Percentiles rank a stretch among this genome's conserved stretches.
phyloP scores from a whole-genome alignment of 2,113 vertebrate genomes.

The Pyxicephalus adspersus region DNA sequence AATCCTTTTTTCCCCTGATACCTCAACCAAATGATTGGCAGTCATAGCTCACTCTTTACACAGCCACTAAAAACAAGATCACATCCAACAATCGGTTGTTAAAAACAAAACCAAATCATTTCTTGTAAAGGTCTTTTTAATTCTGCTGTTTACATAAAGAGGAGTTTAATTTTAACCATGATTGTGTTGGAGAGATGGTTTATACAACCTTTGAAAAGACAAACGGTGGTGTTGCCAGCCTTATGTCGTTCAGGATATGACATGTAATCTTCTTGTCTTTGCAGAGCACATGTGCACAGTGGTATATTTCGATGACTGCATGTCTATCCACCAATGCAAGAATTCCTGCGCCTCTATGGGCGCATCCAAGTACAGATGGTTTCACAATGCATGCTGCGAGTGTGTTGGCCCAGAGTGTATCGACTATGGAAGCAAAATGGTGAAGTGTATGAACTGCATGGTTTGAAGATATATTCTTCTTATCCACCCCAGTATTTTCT shows the following conservation, averaged over 20 bases:
- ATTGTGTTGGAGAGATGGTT: too few relatives aligned
- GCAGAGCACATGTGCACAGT: slow-evolving; percentile 95
- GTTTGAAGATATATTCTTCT: slow-evolving; percentile 73
- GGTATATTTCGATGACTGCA: slow-evolving; percentile 98
- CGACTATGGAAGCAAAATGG: slow-evolving; percentile 95
- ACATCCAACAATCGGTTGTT: too few relatives aligned
- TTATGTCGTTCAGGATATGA: too few relatives aligned
- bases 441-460: slow-evolving; percentile 97
- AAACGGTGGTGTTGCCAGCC: background rate
- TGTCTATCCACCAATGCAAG: slow-evolving; percentile 98
- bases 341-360: slow-evolving; percentile 98
- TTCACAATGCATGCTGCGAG: slow-evolving; percentile 98
- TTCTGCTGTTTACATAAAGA: too few relatives aligned
- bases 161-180: too few relatives aligned
- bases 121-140: too few relatives aligned
- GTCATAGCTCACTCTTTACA: too few relatives aligned
- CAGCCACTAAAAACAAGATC: too few relatives aligned
- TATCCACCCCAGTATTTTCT: background rate
- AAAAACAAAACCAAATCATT: too few relatives aligned
- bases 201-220: background rate
- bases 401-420: slow-evolving; percentile 96
- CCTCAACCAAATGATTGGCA: too few relatives aligned
- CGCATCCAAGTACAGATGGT: slow-evolving; percentile 98
- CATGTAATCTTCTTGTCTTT: slow-evolving; percentile 46
- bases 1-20: too few relatives aligned